Evolutionary conservation across 2,113 vertebrate genomes (phyloP).

Genomic region (Xiphophorus maculatus): DNA sequence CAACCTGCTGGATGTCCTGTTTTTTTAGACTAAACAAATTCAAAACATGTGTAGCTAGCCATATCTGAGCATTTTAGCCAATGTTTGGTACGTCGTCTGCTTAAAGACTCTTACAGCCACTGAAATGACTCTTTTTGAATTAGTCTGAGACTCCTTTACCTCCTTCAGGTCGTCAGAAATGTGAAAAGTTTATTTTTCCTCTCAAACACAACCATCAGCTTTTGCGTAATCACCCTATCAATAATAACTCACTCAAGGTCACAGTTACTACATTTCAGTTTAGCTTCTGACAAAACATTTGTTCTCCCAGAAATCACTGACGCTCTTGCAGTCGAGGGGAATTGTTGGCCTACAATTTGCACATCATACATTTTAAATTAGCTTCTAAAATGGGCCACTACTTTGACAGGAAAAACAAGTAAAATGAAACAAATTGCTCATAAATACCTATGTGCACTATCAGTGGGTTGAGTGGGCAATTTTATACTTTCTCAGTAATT

Average conservation of each 20-base stretch:
- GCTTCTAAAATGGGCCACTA: not conserved
- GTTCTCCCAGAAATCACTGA: slow-evolving; percentile 10
- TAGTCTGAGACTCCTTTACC: too few relatives aligned
- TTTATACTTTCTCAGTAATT: slow-evolving; percentile 30
- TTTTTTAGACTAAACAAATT: too few relatives aligned
- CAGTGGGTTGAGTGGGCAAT: slow-evolving; percentile 21
- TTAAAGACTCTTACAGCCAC: too few relatives aligned
- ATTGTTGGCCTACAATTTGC: slow-evolving; percentile 28
- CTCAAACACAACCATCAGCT: too few relatives aligned
- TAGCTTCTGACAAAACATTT: slow-evolving; percentile 21
- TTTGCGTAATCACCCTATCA: too few relatives aligned
- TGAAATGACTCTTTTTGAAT: too few relatives aligned
- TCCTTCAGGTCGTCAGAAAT: too few relatives aligned
- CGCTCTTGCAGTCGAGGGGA: not conserved
- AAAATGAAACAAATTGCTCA: slow-evolving; percentile 7
- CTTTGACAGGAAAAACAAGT: not conserved
- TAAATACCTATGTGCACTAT: not conserved
- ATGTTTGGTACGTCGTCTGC: too few relatives aligned
- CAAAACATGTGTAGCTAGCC: not conserved
- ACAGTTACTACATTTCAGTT: too few relatives aligned
- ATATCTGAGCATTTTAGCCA: too few relatives aligned
- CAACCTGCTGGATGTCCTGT: not conserved
- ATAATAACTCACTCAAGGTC: too few relatives aligned
- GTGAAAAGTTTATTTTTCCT: too few relatives aligned
- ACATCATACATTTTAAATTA: slow-evolving; percentile 10